Evolutionary conservation across 30 jellyfish, hydroid and myxozoan species (phyloP).

Genomic region (Haliclystus octoradiatus): DNA sequence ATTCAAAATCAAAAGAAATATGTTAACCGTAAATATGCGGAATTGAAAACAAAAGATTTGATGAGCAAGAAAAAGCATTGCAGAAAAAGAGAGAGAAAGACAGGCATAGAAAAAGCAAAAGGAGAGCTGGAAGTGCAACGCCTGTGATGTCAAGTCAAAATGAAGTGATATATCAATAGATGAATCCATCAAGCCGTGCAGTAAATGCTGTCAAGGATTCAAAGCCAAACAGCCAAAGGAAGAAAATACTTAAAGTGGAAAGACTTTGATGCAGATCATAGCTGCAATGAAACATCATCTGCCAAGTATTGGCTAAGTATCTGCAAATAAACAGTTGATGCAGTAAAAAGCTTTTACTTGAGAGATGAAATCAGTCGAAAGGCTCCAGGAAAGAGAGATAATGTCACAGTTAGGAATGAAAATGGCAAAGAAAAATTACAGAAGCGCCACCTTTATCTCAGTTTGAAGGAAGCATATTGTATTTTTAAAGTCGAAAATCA

Average conservation of each 20-base stretch:
- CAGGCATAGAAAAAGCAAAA: constrained; percentile 14
- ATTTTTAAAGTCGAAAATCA: constrained; percentile 23
- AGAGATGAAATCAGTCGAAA: constrained; percentile 30
- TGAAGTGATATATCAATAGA: background rate
- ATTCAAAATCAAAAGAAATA: constrained; percentile 1
- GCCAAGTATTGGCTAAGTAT: constrained; percentile 3
- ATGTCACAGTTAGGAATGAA: constrained; percentile 15
- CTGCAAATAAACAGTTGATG: background rate
- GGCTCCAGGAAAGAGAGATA: constrained; percentile 51
- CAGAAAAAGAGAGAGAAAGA: constrained; percentile 17
- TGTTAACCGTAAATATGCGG: background rate
- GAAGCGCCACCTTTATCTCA: constrained; percentile 26
- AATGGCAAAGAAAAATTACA: constrained; percentile 11
- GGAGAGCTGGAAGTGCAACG: constrained; percentile 8
- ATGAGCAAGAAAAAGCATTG: constrained; percentile 12
- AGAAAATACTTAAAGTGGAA: background rate
- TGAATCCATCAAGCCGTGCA: constrained; percentile 14
- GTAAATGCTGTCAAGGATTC: constrained; percentile 7
- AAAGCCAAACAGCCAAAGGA: constrained; percentile 14
- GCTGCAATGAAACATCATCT: background rate
- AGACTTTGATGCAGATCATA: constrained; percentile 8
- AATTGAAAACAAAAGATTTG: constrained; percentile 1
- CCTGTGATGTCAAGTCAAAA: background rate
- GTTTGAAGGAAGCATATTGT: constrained; percentile 21
- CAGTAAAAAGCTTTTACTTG: constrained; percentile 9